Evolutionary conservation across 2,888 invertebrate genomes (phyloP).

Genomic region (Drosophila borborema): DNA sequence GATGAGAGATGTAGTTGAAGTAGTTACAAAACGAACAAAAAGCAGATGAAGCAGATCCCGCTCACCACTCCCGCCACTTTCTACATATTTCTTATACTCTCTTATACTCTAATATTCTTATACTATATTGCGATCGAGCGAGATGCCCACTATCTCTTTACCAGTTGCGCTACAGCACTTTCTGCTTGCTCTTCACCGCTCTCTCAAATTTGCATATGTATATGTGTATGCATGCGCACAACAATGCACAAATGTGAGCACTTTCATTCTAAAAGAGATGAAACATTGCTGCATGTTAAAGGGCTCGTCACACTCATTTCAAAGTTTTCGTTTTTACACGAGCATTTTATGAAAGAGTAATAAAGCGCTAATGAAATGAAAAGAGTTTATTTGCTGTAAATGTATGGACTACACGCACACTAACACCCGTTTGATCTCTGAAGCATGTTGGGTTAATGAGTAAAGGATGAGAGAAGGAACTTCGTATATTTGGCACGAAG

Average conservation of each 20-base stretch:
- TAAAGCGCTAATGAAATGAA: not conserved
- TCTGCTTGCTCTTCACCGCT: not conserved
- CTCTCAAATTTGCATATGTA: not conserved
- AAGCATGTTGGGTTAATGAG: not conserved
- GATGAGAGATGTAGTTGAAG: not conserved
- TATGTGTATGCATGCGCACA: not conserved
- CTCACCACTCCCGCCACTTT: not conserved
- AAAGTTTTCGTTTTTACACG: not conserved
- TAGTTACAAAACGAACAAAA: not conserved
- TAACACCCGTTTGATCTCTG: not conserved
- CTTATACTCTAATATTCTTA: not conserved
- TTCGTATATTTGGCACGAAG: constrained; percentile 2
- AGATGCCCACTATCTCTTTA: constrained; percentile 1
- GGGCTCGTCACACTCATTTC: not conserved
- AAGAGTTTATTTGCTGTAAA: not conserved
- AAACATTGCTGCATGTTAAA: not conserved
- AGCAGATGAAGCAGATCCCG: not conserved
- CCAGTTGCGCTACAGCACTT: not conserved
- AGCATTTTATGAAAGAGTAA: not conserved
- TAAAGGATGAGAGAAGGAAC: not conserved
- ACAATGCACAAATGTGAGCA: not conserved
- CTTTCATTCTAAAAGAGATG: not conserved
- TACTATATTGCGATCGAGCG: not conserved
- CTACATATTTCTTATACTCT: not conserved
- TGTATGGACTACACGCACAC: not conserved